Conservation (phyloP, 2,888 invertebrate genomes). For the Thecophora atra region DNA sequence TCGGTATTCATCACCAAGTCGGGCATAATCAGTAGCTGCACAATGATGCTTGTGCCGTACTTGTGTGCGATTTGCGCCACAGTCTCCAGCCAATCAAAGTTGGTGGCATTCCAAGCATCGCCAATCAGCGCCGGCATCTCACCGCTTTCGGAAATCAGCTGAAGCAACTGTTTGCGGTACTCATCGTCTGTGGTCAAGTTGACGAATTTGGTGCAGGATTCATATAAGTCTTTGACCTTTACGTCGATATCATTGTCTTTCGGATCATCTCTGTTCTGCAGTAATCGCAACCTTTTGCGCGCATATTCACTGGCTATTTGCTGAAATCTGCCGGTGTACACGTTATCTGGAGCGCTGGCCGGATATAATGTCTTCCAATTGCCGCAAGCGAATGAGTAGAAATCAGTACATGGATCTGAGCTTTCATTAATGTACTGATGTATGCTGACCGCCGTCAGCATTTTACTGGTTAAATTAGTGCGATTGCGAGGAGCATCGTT, state of each 20-base stretch:
- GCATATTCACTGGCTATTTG: slow-evolving; percentile 49
- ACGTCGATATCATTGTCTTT: slow-evolving; percentile 51
- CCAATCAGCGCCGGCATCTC: slow-evolving; percentile 53
- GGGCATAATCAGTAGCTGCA: slow-evolving; percentile 47
- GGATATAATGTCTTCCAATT: slow-evolving; percentile 53
- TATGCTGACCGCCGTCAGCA: slow-evolving; percentile 53
- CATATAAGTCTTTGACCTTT: slow-evolving; percentile 57
- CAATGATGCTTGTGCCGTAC: slow-evolving; percentile 47
- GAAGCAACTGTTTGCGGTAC: slow-evolving; percentile 36
- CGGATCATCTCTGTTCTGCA: slow-evolving; percentile 41
- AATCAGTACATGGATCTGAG: slow-evolving; percentile 57
- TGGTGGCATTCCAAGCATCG: slow-evolving; percentile 47
- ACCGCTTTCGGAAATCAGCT: slow-evolving; percentile 50
- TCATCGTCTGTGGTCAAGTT: background rate
- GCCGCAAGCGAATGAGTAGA: slow-evolving; percentile 61
- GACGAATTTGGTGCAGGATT: slow-evolving; percentile 50
- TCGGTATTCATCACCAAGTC: slow-evolving; percentile 41
- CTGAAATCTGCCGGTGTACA: slow-evolving; percentile 49
- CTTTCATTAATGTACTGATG: slow-evolving; percentile 52
- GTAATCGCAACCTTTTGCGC: slow-evolving; percentile 49
- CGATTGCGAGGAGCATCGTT: background rate
- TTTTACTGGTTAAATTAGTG: background rate
- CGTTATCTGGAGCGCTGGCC: slow-evolving; percentile 47
- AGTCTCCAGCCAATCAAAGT: slow-evolving; percentile 56
- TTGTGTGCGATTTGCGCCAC: slow-evolving; percentile 45